Evolutionary conservation across 2,113 vertebrate genomes (phyloP), one percentile per base, ranked within the genome.

Genomic region (Platysteira castanea): DNA sequence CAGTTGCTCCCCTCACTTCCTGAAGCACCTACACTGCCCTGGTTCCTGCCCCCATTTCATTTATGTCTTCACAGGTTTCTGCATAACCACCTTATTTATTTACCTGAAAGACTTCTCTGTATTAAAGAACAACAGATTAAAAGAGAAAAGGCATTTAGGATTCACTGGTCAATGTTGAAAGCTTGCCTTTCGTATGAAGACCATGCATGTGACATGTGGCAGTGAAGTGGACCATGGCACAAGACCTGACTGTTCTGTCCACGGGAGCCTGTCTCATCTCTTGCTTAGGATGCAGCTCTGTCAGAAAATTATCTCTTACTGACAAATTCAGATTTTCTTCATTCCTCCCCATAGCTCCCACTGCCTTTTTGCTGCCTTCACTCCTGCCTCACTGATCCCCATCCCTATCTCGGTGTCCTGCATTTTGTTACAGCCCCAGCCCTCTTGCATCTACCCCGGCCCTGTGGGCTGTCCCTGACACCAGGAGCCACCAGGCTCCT

Each of bases 241-340:
- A 37, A 26, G 8, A 41, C 12, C 26, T 0, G 0, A 10, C 4
- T 2, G 6, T 2, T 68, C 77, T 68, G 57, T 6, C 28, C 49
- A 31, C 0, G 0, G 28, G 26, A 60, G 15, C 13, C 26, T 68
- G 17, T 61, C 28, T 53, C 7, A 1, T 69, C 17, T 41, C 20
- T 76, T 65, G 7, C 18, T 53, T 28, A 53, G 54, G 31, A 60
- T 1, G 1, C 7, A 82, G 22, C 10, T 54, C 11, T 77, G 90
- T 20, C 63, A 61, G 31, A 39, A 77, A 35, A 4, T 42, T 0
- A 11, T 59, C 30, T 22, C 8, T 73, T 42, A 24, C 12, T 47
- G 59, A 30, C 0, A 0, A 83, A 73, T 53, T 68, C 57, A 83
- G 37, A 68, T 1, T 0, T 52, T 77, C 17, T 39, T 70, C 14